Base-by-base conservation (phyloP, 2,797 vertebrate species). In the Dendrocincla fuliginosa region DNA sequence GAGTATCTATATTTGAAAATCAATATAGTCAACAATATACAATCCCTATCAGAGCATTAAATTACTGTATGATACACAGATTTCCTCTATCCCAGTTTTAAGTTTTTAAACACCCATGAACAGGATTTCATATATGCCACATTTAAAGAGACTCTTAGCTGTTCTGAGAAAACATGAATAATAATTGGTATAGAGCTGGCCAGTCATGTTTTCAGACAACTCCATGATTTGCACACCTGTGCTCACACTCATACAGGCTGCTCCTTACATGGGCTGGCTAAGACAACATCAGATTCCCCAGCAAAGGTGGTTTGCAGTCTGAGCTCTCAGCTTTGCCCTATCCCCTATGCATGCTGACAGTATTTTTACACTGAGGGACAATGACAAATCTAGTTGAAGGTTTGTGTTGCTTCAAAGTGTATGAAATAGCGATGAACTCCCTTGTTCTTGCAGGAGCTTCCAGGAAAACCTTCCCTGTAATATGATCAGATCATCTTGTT, bases 181-280 rank as follows among this genome's bases (percentile, higher is more conserved):
- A 59, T 39, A 49, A 27, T 16, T 59, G 53, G 12, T 67, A 3
- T 4, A 67, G 50, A 85, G 44, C 33, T 74, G 74, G 37, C 52
- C 39, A 52, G 47, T n/a, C 2, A 1, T 49, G 32, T 77, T 91
- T 89, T 77, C 82, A 83, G 75, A 25, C 24, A 65, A 35, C 25
- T 67, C n/a, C 18, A 8, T 19, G 41, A 33, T 64, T 63, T 69
- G 32, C 27, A 55, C n/a, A 13, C 16, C 2, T 0, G 0, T 68
- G 19, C 47, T 35, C 23, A 18, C 13, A 4, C 30, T 67, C 25
- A 11, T 30, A 11, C 20, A 65, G 42, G 35, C 19, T 93, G 8
- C 59, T 65, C 10, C 52, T 77, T 67, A 27, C 12, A 10, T 0
- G 0, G 25, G 6, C 47, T 89, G 11, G 30, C 5, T n/a, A 25